These are phyloP conservation scores for Spongilla lacustris DNA, from an alignment of 37 sponge, comb jelly and placozoan species.

Conservation along the genomic window DNA sequence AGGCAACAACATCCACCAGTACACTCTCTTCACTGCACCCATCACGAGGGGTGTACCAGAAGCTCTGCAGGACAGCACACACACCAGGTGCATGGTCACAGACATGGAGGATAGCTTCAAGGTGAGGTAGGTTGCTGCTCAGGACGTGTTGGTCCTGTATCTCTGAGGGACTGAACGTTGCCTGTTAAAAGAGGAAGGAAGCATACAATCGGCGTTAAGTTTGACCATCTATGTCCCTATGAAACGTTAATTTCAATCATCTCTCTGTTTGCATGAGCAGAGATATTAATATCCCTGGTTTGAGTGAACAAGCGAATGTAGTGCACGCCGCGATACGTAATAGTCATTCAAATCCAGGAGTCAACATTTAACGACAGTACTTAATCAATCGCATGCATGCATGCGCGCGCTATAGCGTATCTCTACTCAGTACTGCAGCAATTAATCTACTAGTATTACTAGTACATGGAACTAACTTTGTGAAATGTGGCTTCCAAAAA, in stretches of 20 bases:
- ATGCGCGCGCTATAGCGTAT: no score
- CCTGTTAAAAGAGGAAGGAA: background rate
- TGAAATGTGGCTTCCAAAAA: constrained; percentile 11
- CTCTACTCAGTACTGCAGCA: no score
- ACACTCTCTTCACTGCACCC: background rate
- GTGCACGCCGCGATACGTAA: no score
- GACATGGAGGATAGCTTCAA: constrained; percentile 32
- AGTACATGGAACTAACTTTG: background rate
- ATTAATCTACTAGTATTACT: no score
- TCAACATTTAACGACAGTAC: no score
- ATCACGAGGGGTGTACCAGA: constrained; percentile 4
- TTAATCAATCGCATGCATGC: no score
- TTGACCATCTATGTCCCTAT: no score
- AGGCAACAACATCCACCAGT: constrained; percentile 43
- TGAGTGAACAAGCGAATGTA: no score
- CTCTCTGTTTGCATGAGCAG: no score
- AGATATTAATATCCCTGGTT: no score
- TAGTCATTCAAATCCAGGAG: no score
- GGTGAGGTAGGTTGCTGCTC: constrained; percentile 50
- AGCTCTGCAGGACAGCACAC: constrained; percentile 17
- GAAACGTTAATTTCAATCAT: no score
- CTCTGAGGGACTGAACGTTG: background rate
- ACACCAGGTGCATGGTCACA: constrained; percentile 5
- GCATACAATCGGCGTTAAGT: background rate
- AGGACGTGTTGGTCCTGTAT: constrained; percentile 23